Conservation (phyloP, 2,888 invertebrate species). For the Bhutanitis thaidina region DNA sequence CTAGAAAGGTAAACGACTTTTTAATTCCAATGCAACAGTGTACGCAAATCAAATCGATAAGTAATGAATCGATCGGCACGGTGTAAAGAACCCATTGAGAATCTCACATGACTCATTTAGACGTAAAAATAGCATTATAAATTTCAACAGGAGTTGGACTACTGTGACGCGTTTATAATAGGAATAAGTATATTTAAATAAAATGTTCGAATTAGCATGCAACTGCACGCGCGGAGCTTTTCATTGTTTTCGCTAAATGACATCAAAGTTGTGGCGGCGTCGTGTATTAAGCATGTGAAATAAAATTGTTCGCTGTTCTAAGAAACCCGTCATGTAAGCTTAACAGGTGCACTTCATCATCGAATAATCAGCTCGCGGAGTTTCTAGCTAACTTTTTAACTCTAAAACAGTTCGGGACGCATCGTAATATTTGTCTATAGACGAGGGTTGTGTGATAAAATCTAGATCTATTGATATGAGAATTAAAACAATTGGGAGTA, state of each 20-base stretch:
- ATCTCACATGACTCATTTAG: conserved; percentile 68
- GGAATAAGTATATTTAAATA: conserved; percentile 76
- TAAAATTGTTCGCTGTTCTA: conserved; percentile 58
- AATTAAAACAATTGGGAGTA: too few relatives aligned
- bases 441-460: not conserved
- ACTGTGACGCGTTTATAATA: conserved; percentile 62
- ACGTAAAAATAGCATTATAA: conserved; percentile 72
- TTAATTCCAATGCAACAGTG: conserved; percentile 35
- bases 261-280: conserved; percentile 74
- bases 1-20: conserved; percentile 55
- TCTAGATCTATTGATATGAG: too few relatives aligned
- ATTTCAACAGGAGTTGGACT: conserved; percentile 64
- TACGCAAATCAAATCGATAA: conserved; percentile 22
- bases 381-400: conserved; percentile 13
- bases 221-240: conserved; percentile 55
- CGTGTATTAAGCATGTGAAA: conserved; percentile 68
- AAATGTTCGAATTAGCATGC: conserved; percentile 68
- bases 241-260: conserved; percentile 80
- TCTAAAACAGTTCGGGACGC: not conserved
- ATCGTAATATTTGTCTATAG: not conserved
- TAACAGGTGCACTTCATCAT: conserved; percentile 35
- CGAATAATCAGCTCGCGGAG: conserved; percentile 25
- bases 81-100: conserved; percentile 57
- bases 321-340: conserved; percentile 44
- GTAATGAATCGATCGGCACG: conserved; percentile 42